phyloP scores from a whole-genome alignment of 64 coral and sea anemone genomes.

The Pachyseris speciosa region DNA sequence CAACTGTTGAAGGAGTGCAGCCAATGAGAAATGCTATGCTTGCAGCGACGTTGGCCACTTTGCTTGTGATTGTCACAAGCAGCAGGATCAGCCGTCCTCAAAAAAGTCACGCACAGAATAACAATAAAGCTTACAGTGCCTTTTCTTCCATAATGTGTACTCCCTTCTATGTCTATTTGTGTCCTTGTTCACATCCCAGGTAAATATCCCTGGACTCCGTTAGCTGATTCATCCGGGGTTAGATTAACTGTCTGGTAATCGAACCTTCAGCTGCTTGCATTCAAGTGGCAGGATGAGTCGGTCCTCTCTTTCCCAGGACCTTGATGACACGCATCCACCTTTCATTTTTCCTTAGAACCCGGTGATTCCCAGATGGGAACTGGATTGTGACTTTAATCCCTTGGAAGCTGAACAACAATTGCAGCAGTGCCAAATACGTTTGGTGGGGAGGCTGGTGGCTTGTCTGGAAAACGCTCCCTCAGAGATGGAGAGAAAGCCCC shows the following conservation, averaged over 20 bases:
- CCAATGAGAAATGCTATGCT: neutral
- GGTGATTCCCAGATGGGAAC: conserved; percentile 9
- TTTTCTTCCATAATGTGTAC: neutral
- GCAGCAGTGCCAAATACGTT: neutral
- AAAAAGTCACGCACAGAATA: too few relatives aligned
- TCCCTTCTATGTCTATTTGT: neutral
- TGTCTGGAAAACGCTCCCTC: too few relatives aligned
- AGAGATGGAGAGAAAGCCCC: too few relatives aligned
- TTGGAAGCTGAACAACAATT: conserved; percentile 2
- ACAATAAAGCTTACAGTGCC: too few relatives aligned
- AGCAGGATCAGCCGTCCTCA: too few relatives aligned
- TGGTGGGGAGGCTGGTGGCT: too few relatives aligned
- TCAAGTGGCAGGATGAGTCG: conserved; percentile 39
- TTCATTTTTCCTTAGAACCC: neutral
- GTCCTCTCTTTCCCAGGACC: conserved; percentile 11
- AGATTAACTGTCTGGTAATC: neutral
- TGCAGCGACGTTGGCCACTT: neutral
- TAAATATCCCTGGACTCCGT: neutral
- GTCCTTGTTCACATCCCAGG: neutral
- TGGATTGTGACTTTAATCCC: neutral
- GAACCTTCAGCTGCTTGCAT: conserved; percentile 36
- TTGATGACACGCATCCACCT: neutral
- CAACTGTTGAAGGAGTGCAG: neutral
- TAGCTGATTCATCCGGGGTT: neutral
- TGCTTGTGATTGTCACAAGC: neutral